Evolutionary conservation across 2,888 invertebrate species (phyloP), one percentile per base, ranked within the genome.

Genomic region (Hartigia nigra): DNA sequence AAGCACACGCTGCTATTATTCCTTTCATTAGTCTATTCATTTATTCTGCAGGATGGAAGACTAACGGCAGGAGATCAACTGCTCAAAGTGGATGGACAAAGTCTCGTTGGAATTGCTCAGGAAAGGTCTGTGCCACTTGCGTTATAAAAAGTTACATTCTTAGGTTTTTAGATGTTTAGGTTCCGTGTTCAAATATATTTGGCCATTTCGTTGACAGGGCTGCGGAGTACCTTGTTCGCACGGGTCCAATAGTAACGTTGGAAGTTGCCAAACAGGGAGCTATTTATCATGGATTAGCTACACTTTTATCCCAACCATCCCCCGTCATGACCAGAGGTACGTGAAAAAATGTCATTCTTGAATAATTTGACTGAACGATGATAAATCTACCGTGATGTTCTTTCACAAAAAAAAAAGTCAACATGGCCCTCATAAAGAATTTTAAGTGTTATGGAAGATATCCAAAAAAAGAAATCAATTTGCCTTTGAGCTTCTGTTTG

Each of bases 211-310:
- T 55, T 23, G 88, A 70, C 87, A 95, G 97, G 92, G 99, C 99
- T 81, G 99, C 99, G 3, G 98, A 99, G 91, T 97, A 98, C 91
- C 94, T 99, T 90, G 98, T 98, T 74, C 94, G 97, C 78, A 99
- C 99, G 23, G 98, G 99, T 12, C 97, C 97, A 70, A 95, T 97
- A 9, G 99, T 99, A 37, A 96, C 97, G 12, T 92, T 99, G 82
- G 98, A 98, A 92, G 99, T 99, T 81, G 98, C 98, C 35, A 99
- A 99, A 92, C 98, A 99, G 92, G 99, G 98, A 76, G 99, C 99
- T 76, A 96, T 98, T 88, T 96, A 97, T 91, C 99, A 99, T 92
- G 99, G 99, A 36, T 93, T 99, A 78, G 98, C 98, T 31, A 97
- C 98, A 31, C 93, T 98, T 80, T 93, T 99, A 76, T 97, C 97